Base-by-base conservation (phyloP, 1,140 invertebrate species). In the Oryctes rhinoceros region DNA sequence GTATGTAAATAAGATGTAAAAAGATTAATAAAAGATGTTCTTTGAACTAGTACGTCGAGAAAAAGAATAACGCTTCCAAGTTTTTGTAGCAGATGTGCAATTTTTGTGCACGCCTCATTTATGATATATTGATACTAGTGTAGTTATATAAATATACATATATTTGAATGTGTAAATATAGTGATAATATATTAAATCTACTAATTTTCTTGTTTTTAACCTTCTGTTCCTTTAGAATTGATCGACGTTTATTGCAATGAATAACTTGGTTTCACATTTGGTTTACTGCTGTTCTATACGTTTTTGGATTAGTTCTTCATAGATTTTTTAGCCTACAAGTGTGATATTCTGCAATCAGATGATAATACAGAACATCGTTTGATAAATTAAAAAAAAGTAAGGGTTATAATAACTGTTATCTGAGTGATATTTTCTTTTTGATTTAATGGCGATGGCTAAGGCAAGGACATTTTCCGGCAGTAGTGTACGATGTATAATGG, bases 91-190 rank as follows among this genome's bases (percentile, higher is more conserved):
- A 71, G 37, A 49, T 76, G 75, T 76, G 75, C 75, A 44, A 47
- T 76, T 49, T 76, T 76, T 20, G 20, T 18, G 35, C 44, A 74
- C 37, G 53, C 10, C 10, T 47, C 39, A 24, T 74, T 74, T 15
- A 74, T 74, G 2, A 24, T 76, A 76, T 47, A 49, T 30, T 39
- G 9, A 49, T 47, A 71, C 24, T 24, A 35, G 20, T 71, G 65
- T 71, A 71, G 65, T 71, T 71, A 71, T 71, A 71, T 24, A 71
- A 71, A 71, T 71, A 71, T 79, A 44, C 39, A 44, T 7, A 65
- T 67, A 79, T 79, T 65, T 80, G 79, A 76, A 80, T 80, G 79
- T 80, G 79, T 80, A 80, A 80, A 80, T 80, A 80, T 80, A 80
- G 79, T 76, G 59, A 49, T 80, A 80, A 80, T 80, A 44, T 76